Percentiles rank a stretch among this genome's conserved stretches.
Evolutionary conservation across 1,140 invertebrate genomes (phyloP).

Genomic region (Orussus abietinus): DNA sequence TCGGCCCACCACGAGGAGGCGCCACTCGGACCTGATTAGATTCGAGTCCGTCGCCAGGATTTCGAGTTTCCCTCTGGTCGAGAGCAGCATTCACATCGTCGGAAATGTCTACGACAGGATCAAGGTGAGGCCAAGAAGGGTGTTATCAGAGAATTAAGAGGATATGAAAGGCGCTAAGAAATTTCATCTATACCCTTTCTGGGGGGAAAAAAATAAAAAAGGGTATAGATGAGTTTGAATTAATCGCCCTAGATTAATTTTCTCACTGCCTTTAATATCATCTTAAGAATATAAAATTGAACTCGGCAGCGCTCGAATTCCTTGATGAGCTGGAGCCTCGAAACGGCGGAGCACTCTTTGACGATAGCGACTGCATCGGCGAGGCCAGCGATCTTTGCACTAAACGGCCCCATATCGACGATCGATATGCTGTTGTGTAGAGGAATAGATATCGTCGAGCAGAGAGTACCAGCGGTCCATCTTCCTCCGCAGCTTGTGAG

Average conservation of each 20-base stretch:
- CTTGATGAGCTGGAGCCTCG: constrained; percentile 68
- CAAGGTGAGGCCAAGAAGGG: constrained; percentile 63
- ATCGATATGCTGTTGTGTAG: constrained; percentile 72
- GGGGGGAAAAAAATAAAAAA: too few relatives aligned
- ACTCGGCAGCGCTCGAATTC: constrained; percentile 61
- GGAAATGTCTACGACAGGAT: constrained; percentile 66
- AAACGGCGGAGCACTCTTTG: constrained; percentile 67
- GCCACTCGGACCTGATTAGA: constrained; percentile 49
- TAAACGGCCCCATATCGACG: constrained; percentile 66
- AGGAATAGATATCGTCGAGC: constrained; percentile 72
- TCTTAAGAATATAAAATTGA: too few relatives aligned
- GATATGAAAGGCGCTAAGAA: too few relatives aligned
- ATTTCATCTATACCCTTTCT: too few relatives aligned
- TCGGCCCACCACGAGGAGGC: constrained; percentile 25
- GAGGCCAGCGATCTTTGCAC: constrained; percentile 62
- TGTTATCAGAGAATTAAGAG: not conserved
- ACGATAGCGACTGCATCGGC: constrained; percentile 64
- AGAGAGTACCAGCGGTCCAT: constrained; percentile 71
- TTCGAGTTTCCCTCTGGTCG: constrained; percentile 67
- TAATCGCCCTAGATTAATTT: not conserved
- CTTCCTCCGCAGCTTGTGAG: constrained; percentile 72
- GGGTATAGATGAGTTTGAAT: too few relatives aligned
- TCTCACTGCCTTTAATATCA: not conserved
- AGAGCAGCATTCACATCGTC: constrained; percentile 65
- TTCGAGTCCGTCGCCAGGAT: constrained; percentile 66